Conservation (phyloP, 2,888 invertebrate species). For the Epistrophe eligans region DNA sequence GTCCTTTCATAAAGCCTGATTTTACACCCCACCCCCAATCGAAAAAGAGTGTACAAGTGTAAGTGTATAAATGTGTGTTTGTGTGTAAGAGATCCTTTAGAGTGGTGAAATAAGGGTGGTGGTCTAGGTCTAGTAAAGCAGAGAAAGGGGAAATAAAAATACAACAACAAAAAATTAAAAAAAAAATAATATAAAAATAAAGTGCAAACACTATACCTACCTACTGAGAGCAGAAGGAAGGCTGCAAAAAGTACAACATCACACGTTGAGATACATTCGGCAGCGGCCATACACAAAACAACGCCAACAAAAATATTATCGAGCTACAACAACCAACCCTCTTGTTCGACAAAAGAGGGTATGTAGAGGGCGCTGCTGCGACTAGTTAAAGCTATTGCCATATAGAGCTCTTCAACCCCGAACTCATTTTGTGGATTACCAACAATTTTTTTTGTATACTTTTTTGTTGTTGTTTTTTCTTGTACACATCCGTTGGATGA, state of each 20-base stretch:
- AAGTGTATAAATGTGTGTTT: slow-evolving; percentile 19
- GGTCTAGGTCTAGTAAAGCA: slow-evolving; percentile 33
- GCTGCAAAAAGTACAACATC: slow-evolving; percentile 72
- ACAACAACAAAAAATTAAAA: slow-evolving; percentile 20
- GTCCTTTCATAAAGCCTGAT: slow-evolving; percentile 19
- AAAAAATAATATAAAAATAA: slow-evolving; percentile 49
- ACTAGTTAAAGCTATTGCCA: slow-evolving; percentile 22
- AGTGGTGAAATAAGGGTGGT: slow-evolving; percentile 29
- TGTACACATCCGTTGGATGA: slow-evolving; percentile 45
- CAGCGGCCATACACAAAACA: slow-evolving; percentile 23
- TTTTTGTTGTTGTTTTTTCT: slow-evolving; percentile 32
- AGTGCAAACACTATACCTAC: slow-evolving; percentile 63
- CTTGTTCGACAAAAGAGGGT: slow-evolving; percentile 24
- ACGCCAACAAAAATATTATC: slow-evolving; percentile 38
- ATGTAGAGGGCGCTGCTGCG: slow-evolving; percentile 36
- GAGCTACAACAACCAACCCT: slow-evolving; percentile 42
- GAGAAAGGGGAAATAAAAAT: slow-evolving; percentile 23
- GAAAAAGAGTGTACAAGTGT: slow-evolving; percentile 31
- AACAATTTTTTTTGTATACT: slow-evolving; percentile 38
- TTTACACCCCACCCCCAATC: slow-evolving; percentile 34
- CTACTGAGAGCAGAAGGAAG: slow-evolving; percentile 34
- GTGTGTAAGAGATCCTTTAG: slow-evolving; percentile 42
- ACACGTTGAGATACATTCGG: slow-evolving; percentile 55
- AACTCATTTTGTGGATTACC: slow-evolving; percentile 74
- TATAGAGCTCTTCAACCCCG: slow-evolving; percentile 34